Base-by-base conservation (phyloP, 1,140 invertebrate genomes). In the Lutraria rhynchaena region DNA sequence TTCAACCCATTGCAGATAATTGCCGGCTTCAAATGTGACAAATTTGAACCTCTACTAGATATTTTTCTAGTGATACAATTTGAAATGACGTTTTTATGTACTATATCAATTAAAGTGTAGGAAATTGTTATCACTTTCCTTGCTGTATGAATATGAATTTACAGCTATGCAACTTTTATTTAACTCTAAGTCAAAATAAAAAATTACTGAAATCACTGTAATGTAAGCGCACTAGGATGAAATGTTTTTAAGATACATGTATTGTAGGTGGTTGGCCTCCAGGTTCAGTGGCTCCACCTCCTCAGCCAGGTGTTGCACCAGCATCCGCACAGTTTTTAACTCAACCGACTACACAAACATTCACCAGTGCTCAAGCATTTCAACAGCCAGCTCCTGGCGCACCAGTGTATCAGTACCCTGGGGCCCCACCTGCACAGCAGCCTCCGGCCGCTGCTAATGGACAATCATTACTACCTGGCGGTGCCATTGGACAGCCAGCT, bases 381-480 rank as follows among this genome's bases (percentile, higher is more conserved):
- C 65, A 41, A 41, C 37, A 69, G 37, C 27, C 58, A 4, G 22
- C 60, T 17, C 75, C 60, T 9, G 75, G 75, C 2, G 51, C 75
- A 17, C 61, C 58, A 51, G 51, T 67, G 13, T 77, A 77, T 33
- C 75, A 77, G 61, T 77, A 77, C 44, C 24, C 75, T 41, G 61
- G 58, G 9, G 41, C 75, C 9, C 60, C 74, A 15, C 31, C 61
- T 27, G 61, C 24, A 17, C 46, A 61, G 22, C 44, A 57, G 13
- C 60, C 58, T 3, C 60, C 75, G 0, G 29, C 1, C 3, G 41
- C 61, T 13, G 24, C 74, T 31, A 77, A 77, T 41, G 74, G 74
- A 31, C 75, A 75, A 41, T 44, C 41, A n/a, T n/a, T 58, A 35
- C 60, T 19, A n/a, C 63, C 44, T 15, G 63, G 31, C 1, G 73